These are phyloP conservation scores for Mythimna loreyi DNA, from an alignment of 2,888 invertebrate species.

Conservation along the genomic window DNA sequence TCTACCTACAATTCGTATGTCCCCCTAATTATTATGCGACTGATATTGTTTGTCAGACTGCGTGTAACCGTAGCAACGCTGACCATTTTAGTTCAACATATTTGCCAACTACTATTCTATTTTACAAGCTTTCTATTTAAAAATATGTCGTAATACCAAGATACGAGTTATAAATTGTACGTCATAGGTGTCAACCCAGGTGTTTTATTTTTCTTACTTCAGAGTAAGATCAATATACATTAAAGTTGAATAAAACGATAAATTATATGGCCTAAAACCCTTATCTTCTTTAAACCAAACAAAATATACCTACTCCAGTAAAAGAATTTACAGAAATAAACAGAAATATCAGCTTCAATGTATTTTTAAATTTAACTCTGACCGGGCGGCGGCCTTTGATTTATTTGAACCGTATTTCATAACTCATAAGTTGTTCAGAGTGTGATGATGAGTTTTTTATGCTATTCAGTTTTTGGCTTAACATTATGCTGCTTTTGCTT, in stretches of 20 bases:
- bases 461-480: not conserved
- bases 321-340: conserved; percentile 6
- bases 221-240: not conserved
- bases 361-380: conserved; percentile 31
- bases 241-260: conserved; percentile 2
- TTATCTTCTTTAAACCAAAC: not conserved
- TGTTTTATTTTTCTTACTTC: not conserved
- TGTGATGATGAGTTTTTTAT: conserved; percentile 2
- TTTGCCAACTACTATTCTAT: too few species aligned
- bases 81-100: too few species aligned
- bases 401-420: conserved; percentile 31
- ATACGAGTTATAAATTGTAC: too few species aligned
- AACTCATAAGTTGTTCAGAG: conserved; percentile 10
- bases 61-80: too few species aligned
- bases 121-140: too few species aligned
- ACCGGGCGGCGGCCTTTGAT: conserved; percentile 14
- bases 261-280: not conserved
- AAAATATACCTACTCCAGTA: not conserved
- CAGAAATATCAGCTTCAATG: conserved; percentile 7
- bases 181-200: too few species aligned
- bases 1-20: too few species aligned
- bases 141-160: too few species aligned
- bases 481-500: not conserved
- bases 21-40: too few species aligned
- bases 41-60: too few species aligned